Conservation (phyloP, 2,888 invertebrate genomes). For the Dysmachus trigonus region DNA sequence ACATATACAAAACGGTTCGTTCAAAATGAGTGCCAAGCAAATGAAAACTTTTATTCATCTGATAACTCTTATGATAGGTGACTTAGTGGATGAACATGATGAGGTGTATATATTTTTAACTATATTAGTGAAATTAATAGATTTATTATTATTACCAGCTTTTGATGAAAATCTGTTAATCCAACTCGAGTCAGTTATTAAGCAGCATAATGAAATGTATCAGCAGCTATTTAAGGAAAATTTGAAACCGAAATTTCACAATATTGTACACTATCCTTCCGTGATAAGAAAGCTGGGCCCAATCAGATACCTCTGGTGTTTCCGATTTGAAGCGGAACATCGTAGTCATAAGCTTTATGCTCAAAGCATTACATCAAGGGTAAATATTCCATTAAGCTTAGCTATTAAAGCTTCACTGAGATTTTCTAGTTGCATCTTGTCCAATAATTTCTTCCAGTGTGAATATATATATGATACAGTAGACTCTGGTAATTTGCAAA, state of each 20-base stretch:
- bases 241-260: constrained; percentile 53
- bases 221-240: constrained; percentile 50
- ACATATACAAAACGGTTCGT: constrained; percentile 43
- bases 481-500: too few species aligned
- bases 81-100: constrained; percentile 47
- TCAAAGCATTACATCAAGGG: constrained; percentile 52
- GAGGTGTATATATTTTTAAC: constrained; percentile 48
- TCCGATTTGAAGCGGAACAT: constrained; percentile 53
- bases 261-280: constrained; percentile 52
- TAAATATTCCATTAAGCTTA: constrained; percentile 54
- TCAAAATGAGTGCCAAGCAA: constrained; percentile 48
- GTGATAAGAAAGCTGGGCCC: constrained; percentile 52
- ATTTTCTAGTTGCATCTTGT: too few species aligned
- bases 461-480: too few species aligned
- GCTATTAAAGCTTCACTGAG: constrained; percentile 52
- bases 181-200: constrained; percentile 30
- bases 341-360: constrained; percentile 53
- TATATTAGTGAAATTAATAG: constrained; percentile 44
- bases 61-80: constrained; percentile 49
- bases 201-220: constrained; percentile 37
- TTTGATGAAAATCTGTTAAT: not conserved
- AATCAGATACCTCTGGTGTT: constrained; percentile 51
- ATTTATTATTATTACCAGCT: constrained; percentile 42
- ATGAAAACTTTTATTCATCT: constrained; percentile 48
- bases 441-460: too few species aligned